Percentiles rank a stretch among this genome's conserved stretches.
Evolutionary conservation across 1,140 invertebrate species (phyloP).

Genomic region (Paraescarpia echinospica): DNA sequence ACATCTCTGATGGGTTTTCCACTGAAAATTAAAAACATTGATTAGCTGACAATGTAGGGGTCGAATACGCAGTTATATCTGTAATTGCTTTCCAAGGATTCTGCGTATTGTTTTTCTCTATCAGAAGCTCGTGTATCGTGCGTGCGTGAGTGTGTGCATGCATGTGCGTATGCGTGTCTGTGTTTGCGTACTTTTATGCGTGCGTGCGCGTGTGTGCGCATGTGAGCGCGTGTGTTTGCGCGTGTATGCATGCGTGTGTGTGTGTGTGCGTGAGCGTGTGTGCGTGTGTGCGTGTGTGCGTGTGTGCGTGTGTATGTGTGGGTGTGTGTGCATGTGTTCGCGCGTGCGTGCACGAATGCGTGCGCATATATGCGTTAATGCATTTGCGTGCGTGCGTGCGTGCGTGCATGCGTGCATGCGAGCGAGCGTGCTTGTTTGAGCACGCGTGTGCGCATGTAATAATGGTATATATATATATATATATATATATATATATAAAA

Average conservation of each 20-base stretch:
- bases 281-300: neutral
- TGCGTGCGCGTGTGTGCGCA: neutral
- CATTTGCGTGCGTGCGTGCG: too few species aligned
- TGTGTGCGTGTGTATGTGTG: neutral
- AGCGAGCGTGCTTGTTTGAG: too few species aligned
- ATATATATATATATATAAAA: too few species aligned
- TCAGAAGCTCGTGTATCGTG: too few species aligned
- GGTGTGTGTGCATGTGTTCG: neutral
- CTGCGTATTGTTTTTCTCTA: too few species aligned
- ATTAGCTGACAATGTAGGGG: neutral
- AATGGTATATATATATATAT: too few species aligned
- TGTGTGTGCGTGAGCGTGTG: neutral
- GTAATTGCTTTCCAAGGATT: too few species aligned
- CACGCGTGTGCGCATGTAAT: too few species aligned
- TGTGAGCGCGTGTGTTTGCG: neutral
- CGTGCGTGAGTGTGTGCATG: too few species aligned
- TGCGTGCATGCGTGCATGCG: too few species aligned
- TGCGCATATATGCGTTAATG: too few species aligned
- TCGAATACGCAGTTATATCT: too few species aligned
- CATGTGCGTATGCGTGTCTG: neutral
- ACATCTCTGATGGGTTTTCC: neutral
- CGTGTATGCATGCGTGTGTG: neutral
- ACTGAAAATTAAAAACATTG: neutral
- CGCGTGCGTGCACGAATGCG: neutral
- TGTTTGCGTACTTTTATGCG: neutral